Percentiles rank a stretch among this genome's conserved stretches.
These are phyloP conservation scores for Leptinotarsa defecta DNA, from an alignment of 1,140 invertebrate species.

Conservation along the genomic window DNA sequence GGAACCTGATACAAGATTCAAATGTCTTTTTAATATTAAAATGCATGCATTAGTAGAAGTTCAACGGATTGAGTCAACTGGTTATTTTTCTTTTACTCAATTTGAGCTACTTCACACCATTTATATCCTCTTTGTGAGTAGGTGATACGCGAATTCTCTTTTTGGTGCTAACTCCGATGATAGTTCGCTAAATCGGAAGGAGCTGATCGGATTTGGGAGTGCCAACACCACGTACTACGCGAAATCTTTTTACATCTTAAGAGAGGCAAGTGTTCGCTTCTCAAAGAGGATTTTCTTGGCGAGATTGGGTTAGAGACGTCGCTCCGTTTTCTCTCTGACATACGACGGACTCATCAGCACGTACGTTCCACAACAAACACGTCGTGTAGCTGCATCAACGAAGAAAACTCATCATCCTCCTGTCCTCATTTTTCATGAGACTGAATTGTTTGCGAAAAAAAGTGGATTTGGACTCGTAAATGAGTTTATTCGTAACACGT, in stretches of 20 bases:
- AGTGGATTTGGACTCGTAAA: neutral
- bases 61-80: no score
- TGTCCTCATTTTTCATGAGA: constrained; percentile 5
- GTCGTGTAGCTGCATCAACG: constrained; percentile 4
- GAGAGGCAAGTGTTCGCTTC: neutral
- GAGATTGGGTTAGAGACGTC: neutral
- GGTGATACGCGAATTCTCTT: neutral
- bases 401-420: constrained; percentile 5
- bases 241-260: constrained; percentile 9
- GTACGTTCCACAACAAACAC: neutral
- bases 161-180: neutral
- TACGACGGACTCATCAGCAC: constrained; percentile 5
- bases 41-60: no score
- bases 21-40: no score
- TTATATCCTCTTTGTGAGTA: neutral
- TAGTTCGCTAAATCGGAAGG: constrained; percentile 16
- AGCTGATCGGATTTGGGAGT: constrained; percentile 17
- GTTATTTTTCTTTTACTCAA: no score
- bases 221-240: constrained; percentile 14
- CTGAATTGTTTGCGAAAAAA: neutral
- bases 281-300: constrained; percentile 15
- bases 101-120: neutral
- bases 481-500: neutral
- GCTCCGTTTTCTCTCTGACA: constrained; percentile 7
- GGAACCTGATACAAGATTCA: no score